phyloP scores from a whole-genome alignment of 2,113 vertebrate species.

The Morone chrysops region DNA sequence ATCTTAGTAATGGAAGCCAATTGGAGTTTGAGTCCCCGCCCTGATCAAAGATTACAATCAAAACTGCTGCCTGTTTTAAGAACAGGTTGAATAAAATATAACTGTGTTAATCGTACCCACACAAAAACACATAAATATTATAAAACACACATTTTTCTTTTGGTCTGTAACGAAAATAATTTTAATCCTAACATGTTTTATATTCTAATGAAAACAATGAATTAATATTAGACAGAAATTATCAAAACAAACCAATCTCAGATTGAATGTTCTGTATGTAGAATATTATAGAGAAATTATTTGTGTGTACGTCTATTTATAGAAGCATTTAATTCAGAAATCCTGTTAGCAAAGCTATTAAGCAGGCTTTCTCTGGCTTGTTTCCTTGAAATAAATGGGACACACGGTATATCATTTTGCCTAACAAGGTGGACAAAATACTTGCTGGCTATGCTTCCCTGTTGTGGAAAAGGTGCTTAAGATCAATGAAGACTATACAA shows the following conservation, averaged over 20 bases:
- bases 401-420: not conserved
- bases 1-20: too few species aligned
- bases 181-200: not conserved
- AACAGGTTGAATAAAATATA: not conserved
- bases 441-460: not conserved
- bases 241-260: not conserved
- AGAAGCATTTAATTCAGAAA: not conserved
- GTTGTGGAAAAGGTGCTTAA: conserved; percentile 6
- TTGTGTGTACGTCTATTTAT: not conserved
- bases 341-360: not conserved
- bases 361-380: not conserved
- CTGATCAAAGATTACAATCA: too few species aligned
- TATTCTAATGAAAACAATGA: not conserved
- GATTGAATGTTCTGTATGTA: not conserved
- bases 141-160: not conserved
- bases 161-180: not conserved
- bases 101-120: not conserved
- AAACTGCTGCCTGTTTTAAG: too few species aligned
- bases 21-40: too few species aligned
- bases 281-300: not conserved
- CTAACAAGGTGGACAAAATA: conserved; percentile 10
- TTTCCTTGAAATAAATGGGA: not conserved
- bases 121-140: not conserved
- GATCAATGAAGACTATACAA: conserved; percentile 21
- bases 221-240: not conserved